phyloP scores from a whole-genome alignment of 92 coral and sea anemone species.

The Pocillopora meandrina region DNA sequence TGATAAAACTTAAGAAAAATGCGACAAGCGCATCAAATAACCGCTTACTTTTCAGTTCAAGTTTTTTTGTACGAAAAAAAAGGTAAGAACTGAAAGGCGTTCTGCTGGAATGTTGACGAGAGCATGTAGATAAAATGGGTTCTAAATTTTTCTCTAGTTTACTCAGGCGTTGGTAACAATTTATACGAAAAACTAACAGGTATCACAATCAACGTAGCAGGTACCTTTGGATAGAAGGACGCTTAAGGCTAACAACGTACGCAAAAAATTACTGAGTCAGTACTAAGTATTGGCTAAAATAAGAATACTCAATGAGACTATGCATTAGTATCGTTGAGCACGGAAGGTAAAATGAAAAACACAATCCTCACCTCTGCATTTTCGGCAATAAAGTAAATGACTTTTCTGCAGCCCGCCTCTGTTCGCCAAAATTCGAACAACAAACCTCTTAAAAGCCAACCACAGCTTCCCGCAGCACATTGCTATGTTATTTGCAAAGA shows the following conservation, averaged over 20 bases:
- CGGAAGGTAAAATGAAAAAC: neutral
- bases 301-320: neutral
- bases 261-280: neutral
- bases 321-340: neutral
- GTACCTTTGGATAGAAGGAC: constrained; percentile 25
- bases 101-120: neutral
- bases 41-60: too few species aligned
- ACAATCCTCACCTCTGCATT: constrained; percentile 32
- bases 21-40: too few species aligned
- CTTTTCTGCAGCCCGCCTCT: constrained; percentile 29
- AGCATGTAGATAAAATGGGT: neutral
- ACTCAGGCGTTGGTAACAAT: constrained; percentile 9
- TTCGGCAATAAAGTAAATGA: constrained; percentile 21
- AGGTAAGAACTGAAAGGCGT: too few species aligned
- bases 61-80: too few species aligned
- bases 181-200: constrained; percentile 10
- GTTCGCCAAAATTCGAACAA: constrained; percentile 13
- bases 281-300: neutral
- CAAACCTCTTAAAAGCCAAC: constrained; percentile 23
- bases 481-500: neutral
- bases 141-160: neutral
- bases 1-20: too few species aligned
- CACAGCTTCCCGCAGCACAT: constrained; percentile 31
- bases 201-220: constrained; percentile 26
- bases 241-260: neutral